Evolutionary conservation across 92 coral and sea anemone species (phyloP).

Genomic region (Palythoa heliodiscus): DNA sequence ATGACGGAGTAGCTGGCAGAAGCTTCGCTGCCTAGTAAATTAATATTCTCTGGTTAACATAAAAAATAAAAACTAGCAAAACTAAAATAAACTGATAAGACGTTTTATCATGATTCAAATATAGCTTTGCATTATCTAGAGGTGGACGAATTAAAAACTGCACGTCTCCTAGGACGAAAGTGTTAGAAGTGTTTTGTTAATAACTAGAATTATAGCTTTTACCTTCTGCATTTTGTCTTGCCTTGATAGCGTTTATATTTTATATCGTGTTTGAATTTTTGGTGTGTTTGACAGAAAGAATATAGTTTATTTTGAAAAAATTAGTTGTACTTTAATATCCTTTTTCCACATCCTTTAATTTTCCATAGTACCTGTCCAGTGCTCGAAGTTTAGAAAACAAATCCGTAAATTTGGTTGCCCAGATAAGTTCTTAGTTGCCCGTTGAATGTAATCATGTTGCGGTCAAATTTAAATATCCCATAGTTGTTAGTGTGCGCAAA

Average conservation of each 20-base stretch:
- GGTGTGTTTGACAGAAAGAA: slow-evolving; percentile 3
- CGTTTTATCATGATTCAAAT: slow-evolving; percentile 1
- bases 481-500: slow-evolving; percentile 8
- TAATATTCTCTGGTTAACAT: neutral
- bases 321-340: slow-evolving; percentile 1
- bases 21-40: slow-evolving; percentile 4
- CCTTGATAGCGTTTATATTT: slow-evolving; percentile 2
- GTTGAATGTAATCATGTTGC: neutral
- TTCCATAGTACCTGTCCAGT: slow-evolving; percentile 4
- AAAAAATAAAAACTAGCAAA: slow-evolving; percentile 1
- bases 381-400: slow-evolving; percentile 3
- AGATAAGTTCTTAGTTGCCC: no score
- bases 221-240: slow-evolving; percentile 3
- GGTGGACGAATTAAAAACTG: slow-evolving; percentile 3
- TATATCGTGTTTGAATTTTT: slow-evolving; percentile 1
- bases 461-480: slow-evolving; percentile 4
- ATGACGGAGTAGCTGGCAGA: slow-evolving; percentile 5
- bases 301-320: neutral
- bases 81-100: slow-evolving; percentile 1
- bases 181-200: slow-evolving; percentile 1
- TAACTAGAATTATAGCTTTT: slow-evolving; percentile 1
- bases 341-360: slow-evolving; percentile 1
- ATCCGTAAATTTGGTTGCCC: neutral
- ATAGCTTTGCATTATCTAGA: slow-evolving; percentile 2
- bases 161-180: slow-evolving; percentile 5